Conservation (phyloP, 2,797 vertebrate species). For the Phalloptychus januarius region DNA sequence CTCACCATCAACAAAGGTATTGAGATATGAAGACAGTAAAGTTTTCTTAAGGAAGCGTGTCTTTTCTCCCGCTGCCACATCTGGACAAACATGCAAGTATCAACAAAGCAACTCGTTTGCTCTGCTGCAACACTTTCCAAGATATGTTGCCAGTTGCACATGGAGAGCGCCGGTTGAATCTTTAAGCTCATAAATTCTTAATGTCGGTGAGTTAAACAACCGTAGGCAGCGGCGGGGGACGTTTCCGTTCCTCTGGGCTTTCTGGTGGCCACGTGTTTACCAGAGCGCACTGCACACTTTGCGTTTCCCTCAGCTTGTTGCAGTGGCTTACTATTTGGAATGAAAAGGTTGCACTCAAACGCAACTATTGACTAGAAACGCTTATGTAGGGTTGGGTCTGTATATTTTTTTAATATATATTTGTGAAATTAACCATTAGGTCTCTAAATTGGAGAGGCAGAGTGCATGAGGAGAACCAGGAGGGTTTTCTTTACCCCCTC, state of each 20-base stretch:
- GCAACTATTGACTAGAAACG: neutral
- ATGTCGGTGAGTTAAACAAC: constrained; percentile 72
- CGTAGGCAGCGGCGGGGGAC: constrained; percentile 56
- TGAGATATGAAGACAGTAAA: neutral
- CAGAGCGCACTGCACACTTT: constrained; percentile 33
- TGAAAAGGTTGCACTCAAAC: neutral
- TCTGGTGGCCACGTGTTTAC: constrained; percentile 62
- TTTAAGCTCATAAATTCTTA: constrained; percentile 72
- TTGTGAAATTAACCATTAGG: constrained; percentile 10
- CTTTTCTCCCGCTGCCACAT: constrained; percentile 25
- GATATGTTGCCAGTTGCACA: constrained; percentile 42
- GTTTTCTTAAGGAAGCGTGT: constrained; percentile 5
- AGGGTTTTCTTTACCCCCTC: constrained; percentile 36
- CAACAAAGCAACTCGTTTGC: constrained; percentile 65
- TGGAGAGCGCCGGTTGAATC: constrained; percentile 45
- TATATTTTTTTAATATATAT: neutral
- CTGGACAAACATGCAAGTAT: constrained; percentile 50
- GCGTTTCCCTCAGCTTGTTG: constrained; percentile 34
- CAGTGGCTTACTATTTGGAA: constrained; percentile 15
- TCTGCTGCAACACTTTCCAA: constrained; percentile 47
- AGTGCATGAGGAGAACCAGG: constrained; percentile 29
- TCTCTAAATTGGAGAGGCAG: constrained; percentile 21
- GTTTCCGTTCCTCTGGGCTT: constrained; percentile 50
- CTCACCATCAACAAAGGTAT: neutral
- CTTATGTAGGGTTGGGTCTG: neutral